These are phyloP conservation scores for Galleria mellonella DNA, from an alignment of 1,140 invertebrate species.

Conservation along the genomic window DNA sequence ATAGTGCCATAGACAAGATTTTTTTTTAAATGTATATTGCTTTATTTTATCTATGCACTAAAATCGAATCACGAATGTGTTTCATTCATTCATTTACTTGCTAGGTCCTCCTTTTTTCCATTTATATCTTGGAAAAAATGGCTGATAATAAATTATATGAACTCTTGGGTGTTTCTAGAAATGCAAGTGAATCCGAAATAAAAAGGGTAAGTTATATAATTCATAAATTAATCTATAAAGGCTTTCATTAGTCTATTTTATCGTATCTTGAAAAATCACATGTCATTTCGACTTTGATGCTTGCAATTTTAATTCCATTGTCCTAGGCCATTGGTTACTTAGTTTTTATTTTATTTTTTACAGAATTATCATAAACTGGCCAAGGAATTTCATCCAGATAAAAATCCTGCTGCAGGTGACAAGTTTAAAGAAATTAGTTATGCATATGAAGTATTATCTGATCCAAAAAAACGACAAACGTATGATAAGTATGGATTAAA, in stretches of 20 bases:
- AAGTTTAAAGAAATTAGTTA: constrained; percentile 93
- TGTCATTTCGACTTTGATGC: constrained; percentile 7
- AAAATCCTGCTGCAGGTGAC: constrained; percentile 88
- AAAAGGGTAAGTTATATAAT: constrained; percentile 89
- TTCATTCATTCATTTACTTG: constrained; percentile 14
- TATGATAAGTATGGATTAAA: constrained; percentile 88
- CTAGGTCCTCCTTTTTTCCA: constrained; percentile 37
- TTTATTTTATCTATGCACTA: too few species aligned
- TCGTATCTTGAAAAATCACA: constrained; percentile 2
- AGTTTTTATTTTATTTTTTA: constrained; percentile 50
- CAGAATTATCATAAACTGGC: constrained; percentile 89
- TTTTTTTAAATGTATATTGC: too few species aligned
- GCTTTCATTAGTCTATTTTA: constrained; percentile 1
- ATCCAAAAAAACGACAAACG: constrained; percentile 79
- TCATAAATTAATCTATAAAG: too few species aligned
- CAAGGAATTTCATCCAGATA: constrained; percentile 92
- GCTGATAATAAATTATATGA: constrained; percentile 90
- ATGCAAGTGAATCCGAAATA: constrained; percentile 86
- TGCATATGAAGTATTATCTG: constrained; percentile 89
- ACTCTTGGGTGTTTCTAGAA: constrained; percentile 84
- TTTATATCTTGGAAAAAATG: constrained; percentile 58
- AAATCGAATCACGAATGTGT: too few species aligned
- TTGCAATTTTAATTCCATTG: constrained; percentile 11
- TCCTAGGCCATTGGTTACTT: constrained; percentile 6
- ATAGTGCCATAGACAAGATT: too few species aligned